Percentiles rank a stretch among this genome's conserved stretches.
Evolutionary conservation across 1,140 invertebrate genomes (phyloP).

Genomic region (Drosophila arizonae): DNA sequence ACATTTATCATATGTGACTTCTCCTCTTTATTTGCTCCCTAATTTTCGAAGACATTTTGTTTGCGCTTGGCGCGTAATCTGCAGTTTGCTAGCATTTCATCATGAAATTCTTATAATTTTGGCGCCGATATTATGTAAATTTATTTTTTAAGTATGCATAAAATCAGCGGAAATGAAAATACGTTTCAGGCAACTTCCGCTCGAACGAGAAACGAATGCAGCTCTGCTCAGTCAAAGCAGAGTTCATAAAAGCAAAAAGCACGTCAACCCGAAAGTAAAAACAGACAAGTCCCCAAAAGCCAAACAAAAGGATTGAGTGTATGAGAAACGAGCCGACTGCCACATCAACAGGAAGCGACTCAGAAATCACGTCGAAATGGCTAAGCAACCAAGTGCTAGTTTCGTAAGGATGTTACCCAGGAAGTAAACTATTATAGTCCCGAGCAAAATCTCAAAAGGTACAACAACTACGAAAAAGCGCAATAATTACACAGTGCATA

Average conservation of each 20-base stretch:
- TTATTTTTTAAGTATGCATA: constrained; percentile 14
- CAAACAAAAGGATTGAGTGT: constrained; percentile 31
- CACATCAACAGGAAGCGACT: constrained; percentile 78
- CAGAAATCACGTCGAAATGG: constrained; percentile 80
- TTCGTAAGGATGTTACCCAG: constrained; percentile 53
- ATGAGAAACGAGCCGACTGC: constrained; percentile 15
- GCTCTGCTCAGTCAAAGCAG: constrained; percentile 27
- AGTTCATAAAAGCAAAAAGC: constrained; percentile 78
- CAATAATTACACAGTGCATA: constrained; percentile 63
- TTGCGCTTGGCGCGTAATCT: constrained; percentile 51
- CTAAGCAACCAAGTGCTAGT: constrained; percentile 37
- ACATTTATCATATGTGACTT: no score
- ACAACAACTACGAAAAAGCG: constrained; percentile 68
- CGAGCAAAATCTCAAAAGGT: constrained; percentile 32
- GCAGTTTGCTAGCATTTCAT: constrained; percentile 15
- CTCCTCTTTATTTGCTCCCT: no score
- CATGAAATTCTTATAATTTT: constrained; percentile 38
- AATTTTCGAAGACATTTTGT: no score
- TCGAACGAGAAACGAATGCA: constrained; percentile 36
- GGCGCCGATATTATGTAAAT: constrained; percentile 70
- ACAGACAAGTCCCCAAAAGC: constrained; percentile 50
- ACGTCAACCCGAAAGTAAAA: constrained; percentile 64
- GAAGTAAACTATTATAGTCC: constrained; percentile 76
- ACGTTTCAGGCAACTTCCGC: constrained; percentile 61
- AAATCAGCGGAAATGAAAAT: constrained; percentile 51